Conservation (phyloP, 2,113 vertebrate species). For the Cephalopterus ornatus region DNA sequence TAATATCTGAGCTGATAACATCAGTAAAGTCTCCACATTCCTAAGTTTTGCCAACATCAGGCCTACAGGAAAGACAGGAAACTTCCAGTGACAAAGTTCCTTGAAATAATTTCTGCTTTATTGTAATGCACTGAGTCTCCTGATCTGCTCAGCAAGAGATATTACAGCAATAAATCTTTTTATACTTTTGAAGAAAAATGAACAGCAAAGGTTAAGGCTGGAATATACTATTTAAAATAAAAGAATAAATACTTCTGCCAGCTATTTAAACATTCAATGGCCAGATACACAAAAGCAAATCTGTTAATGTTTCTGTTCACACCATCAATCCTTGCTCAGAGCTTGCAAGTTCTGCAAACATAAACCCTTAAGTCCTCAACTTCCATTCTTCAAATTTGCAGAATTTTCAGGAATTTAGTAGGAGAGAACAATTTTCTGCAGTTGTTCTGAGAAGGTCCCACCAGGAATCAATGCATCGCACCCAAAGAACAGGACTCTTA, state of each 20-base stretch:
- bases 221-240: background rate
- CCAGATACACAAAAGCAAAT: background rate
- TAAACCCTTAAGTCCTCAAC: background rate
- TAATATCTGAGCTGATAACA: background rate
- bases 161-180: background rate
- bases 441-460: background rate
- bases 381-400: background rate
- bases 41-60: background rate
- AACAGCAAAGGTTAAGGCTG: conserved; percentile 19
- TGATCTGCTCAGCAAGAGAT: background rate
- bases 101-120: background rate
- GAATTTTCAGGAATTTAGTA: background rate
- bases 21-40: background rate
- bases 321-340: background rate
- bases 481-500: background rate
- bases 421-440: background rate
- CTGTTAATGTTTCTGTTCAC: background rate
- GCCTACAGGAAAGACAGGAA: background rate
- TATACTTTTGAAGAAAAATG: background rate
- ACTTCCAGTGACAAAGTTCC: background rate
- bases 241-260: conserved; percentile 2
- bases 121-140: background rate
- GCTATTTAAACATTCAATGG: conserved; percentile 22
- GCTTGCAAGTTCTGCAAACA: background rate
- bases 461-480: background rate